Evolutionary conservation across 35 echinoderm and acorn worm species (phyloP).

Genomic region (Apostichopus japonicus): DNA sequence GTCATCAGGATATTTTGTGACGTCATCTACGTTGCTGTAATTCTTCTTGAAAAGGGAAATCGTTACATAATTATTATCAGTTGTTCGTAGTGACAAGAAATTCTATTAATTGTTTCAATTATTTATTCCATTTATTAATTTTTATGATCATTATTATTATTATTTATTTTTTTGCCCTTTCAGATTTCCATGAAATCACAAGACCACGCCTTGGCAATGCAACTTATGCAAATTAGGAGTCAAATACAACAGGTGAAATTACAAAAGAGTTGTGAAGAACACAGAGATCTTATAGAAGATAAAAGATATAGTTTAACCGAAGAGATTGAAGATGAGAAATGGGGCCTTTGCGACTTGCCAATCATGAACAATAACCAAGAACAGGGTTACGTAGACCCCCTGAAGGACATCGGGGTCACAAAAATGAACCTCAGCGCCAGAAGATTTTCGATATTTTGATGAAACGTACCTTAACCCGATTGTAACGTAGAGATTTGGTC

Average conservation of each 20-base stretch:
- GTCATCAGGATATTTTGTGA: no score
- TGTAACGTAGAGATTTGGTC: neutral
- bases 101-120: no score
- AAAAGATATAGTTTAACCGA: constrained; percentile 77
- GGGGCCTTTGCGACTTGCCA: constrained; percentile 78
- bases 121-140: no score
- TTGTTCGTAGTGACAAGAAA: no score
- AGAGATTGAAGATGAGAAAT: constrained; percentile 72
- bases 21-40: no score
- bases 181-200: constrained; percentile 88
- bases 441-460: constrained; percentile 73
- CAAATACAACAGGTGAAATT: constrained; percentile 83
- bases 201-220: constrained; percentile 85
- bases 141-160: neutral
- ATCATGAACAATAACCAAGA: constrained; percentile 59
- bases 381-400: constrained; percentile 56
- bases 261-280: constrained; percentile 75
- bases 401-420: constrained; percentile 88
- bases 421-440: constrained; percentile 84
- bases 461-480: no score
- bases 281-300: constrained; percentile 82
- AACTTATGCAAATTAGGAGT: constrained; percentile 79
- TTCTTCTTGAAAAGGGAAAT: no score
- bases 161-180: neutral
- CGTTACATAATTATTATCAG: no score